Base-by-base conservation (phyloP, 2,888 invertebrate genomes). In the Xiphydria camelus region DNA sequence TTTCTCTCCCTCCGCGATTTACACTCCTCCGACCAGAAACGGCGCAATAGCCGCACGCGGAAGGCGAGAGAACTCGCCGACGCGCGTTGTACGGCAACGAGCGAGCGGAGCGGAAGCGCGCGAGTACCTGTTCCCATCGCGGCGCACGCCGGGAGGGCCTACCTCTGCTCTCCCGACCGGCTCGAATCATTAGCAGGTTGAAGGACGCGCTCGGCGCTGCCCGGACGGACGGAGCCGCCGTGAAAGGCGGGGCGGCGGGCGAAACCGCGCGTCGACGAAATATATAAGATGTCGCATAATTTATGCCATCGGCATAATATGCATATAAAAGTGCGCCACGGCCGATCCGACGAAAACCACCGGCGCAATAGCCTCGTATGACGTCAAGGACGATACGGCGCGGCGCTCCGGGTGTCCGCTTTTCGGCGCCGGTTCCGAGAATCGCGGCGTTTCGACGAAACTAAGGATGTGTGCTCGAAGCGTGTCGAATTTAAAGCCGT, bases 361-460 rank as follows among this genome's bases (percentile, higher is more conserved):
- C n/a, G n/a, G n/a, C n/a, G n/a, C n/a, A n/a, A n/a, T n/a, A n/a
- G n/a, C n/a, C n/a, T n/a, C n/a, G n/a, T n/a, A n/a, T 5, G 26
- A 26, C 41, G 31, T 44, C 54, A 52, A 57, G 52, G 54, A 38
- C 52, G n/a, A n/a, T n/a, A n/a, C n/a, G n/a, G n/a, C n/a, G n/a
- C n/a, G n/a, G n/a, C n/a, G 40, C 38, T 36, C 39, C 5, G 14
- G 3, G 25, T 3, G 29, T 29, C 44, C 38, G 44, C 45, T 52
- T 57, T 55, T 5, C 5, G 12, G 0, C 38, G 50, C 47, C 47
- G 35, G 38, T 53, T 53, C 47, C 34, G 39, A 44, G 49, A 47
- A 56, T 48, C 23, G 26, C 17, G 10, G 45, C 25, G 18, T 19
- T 17, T 35, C 25, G 25, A 36, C 6, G 33, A 33, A 21, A 46